Percentiles rank a stretch among this genome's conserved stretches.
phyloP scores from a whole-genome alignment of 2,888 invertebrate genomes.

The Acronicta alni region DNA sequence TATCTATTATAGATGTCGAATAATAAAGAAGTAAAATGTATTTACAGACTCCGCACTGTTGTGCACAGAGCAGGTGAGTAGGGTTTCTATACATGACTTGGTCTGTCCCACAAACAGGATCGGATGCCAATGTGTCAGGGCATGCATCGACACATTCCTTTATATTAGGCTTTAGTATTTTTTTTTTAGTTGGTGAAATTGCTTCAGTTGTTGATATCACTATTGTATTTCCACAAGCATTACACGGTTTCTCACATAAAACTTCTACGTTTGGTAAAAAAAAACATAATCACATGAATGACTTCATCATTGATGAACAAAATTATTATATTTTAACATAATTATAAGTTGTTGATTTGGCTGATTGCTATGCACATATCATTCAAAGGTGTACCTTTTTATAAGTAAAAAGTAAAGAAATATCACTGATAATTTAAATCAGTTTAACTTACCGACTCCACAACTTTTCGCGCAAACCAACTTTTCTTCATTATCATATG shows the following conservation, averaged over 20 bases:
- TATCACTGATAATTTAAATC: neutral
- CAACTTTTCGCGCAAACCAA: constrained; percentile 78
- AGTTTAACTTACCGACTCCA: constrained; percentile 75
- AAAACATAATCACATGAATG: no score
- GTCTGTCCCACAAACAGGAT: constrained; percentile 84
- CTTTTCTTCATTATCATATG: constrained; percentile 76
- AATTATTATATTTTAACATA: no score
- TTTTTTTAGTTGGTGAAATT: constrained; percentile 12
- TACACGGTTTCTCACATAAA: constrained; percentile 43
- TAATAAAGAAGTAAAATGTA: neutral
- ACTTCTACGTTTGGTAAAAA: constrained; percentile 38
- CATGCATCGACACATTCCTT: constrained; percentile 60
- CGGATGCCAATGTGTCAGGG: constrained; percentile 72
- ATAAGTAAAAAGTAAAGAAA: no score
- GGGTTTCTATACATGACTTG: constrained; percentile 75
- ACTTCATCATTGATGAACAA: no score
- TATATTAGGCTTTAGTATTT: constrained; percentile 9
- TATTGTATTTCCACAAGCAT: constrained; percentile 24
- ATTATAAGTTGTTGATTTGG: no score
- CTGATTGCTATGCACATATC: no score
- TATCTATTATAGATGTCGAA: no score
- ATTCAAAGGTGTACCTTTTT: no score
- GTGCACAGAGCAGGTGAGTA: constrained; percentile 74
- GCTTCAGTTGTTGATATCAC: constrained; percentile 8
- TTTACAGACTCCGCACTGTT: constrained; percentile 77